A percentile compares a stretch with the other conserved stretches of the same genome.
These are phyloP conservation scores for Caenorhabditis wallacei DNA, from an alignment of 2,888 invertebrate genomes.

Conservation along the genomic window DNA sequence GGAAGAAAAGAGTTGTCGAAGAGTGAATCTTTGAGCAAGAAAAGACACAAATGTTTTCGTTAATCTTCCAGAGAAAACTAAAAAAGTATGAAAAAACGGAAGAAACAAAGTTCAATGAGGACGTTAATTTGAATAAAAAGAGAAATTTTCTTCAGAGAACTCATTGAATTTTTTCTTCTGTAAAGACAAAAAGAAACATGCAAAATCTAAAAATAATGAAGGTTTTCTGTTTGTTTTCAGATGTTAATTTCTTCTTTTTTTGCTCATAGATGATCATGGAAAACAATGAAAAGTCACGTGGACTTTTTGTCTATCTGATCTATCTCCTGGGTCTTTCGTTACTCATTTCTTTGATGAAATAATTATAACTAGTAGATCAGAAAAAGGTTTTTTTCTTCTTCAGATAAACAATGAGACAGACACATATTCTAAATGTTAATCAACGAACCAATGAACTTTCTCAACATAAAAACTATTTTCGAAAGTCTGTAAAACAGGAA, in stretches of 20 bases:
- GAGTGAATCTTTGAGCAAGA: constrained; percentile 30
- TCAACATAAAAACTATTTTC: neutral
- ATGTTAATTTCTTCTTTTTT: neutral
- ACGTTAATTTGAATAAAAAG: neutral
- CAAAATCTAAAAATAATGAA: neutral
- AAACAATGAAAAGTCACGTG: constrained; percentile 16
- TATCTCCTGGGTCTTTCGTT: neutral
- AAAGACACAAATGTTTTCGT: constrained; percentile 37
- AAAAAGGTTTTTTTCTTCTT: neutral
- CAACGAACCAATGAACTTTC: neutral
- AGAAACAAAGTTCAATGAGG: neutral
- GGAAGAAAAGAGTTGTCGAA: constrained; percentile 1
- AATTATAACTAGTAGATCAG: constrained; percentile 8
- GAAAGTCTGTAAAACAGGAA: neutral
- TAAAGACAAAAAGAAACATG: neutral
- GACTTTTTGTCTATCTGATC: neutral
- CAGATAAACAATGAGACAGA: neutral
- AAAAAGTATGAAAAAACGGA: constrained; percentile 18
- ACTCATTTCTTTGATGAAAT: constrained; percentile 12
- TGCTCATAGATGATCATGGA: neutral
- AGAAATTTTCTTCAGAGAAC: neutral
- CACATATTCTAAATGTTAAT: neutral
- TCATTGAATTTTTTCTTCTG: neutral
- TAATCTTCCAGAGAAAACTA: constrained; percentile 27
- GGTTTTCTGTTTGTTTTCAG: neutral